Evolutionary conservation across 2,888 invertebrate genomes (phyloP).

Genomic region (Tetropium fuscum): DNA sequence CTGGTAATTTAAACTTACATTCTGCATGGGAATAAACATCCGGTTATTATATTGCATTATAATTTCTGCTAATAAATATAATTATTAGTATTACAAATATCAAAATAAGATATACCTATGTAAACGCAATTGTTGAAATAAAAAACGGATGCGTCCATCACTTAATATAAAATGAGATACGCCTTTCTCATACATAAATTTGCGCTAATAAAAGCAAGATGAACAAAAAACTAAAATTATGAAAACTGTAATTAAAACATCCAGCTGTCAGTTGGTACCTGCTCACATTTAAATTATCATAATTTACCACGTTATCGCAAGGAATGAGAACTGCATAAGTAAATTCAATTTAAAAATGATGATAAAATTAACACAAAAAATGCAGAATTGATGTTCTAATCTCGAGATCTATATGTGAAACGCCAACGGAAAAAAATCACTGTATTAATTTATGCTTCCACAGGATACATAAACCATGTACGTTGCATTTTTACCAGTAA

Average conservation of each 20-base stretch:
- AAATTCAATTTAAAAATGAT: conserved; percentile 6
- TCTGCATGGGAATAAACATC: conserved; percentile 23
- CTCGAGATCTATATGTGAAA: conserved; percentile 9
- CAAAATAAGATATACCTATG: conserved; percentile 7
- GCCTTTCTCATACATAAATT: conserved; percentile 25
- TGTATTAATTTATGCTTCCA: conserved; percentile 33
- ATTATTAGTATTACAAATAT: conserved; percentile 12
- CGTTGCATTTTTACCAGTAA: conserved; percentile 31
- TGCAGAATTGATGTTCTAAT: conserved; percentile 6
- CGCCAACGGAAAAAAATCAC: conserved; percentile 11
- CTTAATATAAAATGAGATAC: conserved; percentile 4
- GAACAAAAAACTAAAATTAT: conserved; percentile 25
- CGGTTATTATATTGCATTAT: conserved; percentile 15
- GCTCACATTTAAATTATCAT: conserved; percentile 25
- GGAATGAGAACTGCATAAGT: neutral
- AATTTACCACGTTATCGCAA: conserved; percentile 18
- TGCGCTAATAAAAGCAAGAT: conserved; percentile 12
- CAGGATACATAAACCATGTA: conserved; percentile 45
- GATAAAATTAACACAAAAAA: conserved; percentile 5
- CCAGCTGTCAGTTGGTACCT: conserved; percentile 13
- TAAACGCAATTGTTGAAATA: conserved; percentile 26
- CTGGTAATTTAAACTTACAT: neutral
- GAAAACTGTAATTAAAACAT: conserved; percentile 28
- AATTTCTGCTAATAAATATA: conserved; percentile 20
- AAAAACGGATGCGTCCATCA: conserved; percentile 30